Evolutionary conservation across 2,113 vertebrate species (phyloP), one percentile per base, ranked within the genome.

Genomic region (Amia ocellicauda): DNA sequence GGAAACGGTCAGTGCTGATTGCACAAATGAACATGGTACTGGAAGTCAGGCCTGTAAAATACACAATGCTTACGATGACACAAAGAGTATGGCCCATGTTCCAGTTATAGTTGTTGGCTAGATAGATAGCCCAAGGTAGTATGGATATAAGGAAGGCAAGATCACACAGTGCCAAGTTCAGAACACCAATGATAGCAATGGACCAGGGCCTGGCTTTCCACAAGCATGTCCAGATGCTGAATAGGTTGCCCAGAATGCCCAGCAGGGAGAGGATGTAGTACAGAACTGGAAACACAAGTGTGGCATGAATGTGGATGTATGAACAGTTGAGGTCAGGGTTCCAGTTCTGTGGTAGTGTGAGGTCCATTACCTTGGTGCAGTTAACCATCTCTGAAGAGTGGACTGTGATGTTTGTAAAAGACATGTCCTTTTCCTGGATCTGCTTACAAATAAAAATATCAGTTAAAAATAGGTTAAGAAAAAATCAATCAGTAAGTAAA

Each of bases 21-120:
- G 72, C 45, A 2, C 75, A 74, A 54, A 77, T 72, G 54, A 72
- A 74, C 67, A 74, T 68, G 51, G 72, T 72, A 62, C 69, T 70
- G 31, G 74, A 70, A 0, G 74, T 76, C 59, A 76, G 47, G 24
- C 70, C 74, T 14, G 42, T 42, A n/a, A 72, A 70, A 62, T 68
- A 71, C 4, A 68, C 43, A 7, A 66, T 45, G 28, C 70, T 74
- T 11, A 64, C 31, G 20, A 63, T 13, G 23, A 70, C 27, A 51
- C 69, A 77, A 8, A 64, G 20, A 1, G 51, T 3, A 17, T 17
- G 54, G 1, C 58, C 58, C 28, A 74, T 67, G 45, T 41, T 69
- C 72, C 75, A 70, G 50, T 63, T 14, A 43, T 77, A 74, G 55
- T 68, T 59, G 2, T 62, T 55, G 2, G n/a, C 23, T 23, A 73